Percentiles rank a stretch among this genome's conserved stretches.
Evolutionary conservation across 2,113 vertebrate genomes (phyloP).

Genomic region (Balaeniceps rex): DNA sequence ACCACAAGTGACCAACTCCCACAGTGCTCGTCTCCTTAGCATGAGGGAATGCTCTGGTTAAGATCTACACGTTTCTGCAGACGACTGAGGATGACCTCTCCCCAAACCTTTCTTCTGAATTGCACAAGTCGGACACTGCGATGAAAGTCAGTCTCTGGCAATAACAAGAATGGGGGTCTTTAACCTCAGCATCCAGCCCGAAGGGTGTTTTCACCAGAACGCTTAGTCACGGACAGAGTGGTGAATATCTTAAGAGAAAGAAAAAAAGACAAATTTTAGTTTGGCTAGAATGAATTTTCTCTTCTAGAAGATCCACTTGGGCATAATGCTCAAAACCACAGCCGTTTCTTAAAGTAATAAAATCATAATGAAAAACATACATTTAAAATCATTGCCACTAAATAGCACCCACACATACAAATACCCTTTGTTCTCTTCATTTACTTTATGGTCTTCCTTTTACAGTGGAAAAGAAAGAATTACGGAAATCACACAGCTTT

Average conservation of each 20-base stretch:
- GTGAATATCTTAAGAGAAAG: slow-evolving; percentile 67
- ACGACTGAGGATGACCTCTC: background rate
- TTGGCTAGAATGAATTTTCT: background rate
- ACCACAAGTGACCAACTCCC: background rate
- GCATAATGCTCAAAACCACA: background rate
- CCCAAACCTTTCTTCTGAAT: background rate
- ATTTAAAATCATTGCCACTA: background rate
- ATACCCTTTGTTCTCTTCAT: background rate
- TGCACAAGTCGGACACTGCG: background rate
- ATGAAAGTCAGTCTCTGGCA: slow-evolving; percentile 37
- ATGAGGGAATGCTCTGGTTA: background rate
- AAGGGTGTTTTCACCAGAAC: slow-evolving; percentile 43
- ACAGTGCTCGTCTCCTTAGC: background rate
- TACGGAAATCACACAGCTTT: background rate
- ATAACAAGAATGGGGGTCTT: slow-evolving; percentile 60
- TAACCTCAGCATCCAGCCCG: slow-evolving; percentile 80
- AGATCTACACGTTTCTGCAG: background rate
- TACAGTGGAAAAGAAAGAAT: background rate
- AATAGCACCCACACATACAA: background rate
- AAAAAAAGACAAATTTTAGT: background rate
- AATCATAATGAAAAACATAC: background rate
- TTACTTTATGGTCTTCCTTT: background rate
- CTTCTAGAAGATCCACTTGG: background rate
- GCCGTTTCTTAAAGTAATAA: background rate
- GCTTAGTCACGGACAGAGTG: slow-evolving; percentile 67